Evolutionary conservation across 2,888 invertebrate species (phyloP), one percentile per base, ranked within the genome.

Genomic region (Dryococelus australis): DNA sequence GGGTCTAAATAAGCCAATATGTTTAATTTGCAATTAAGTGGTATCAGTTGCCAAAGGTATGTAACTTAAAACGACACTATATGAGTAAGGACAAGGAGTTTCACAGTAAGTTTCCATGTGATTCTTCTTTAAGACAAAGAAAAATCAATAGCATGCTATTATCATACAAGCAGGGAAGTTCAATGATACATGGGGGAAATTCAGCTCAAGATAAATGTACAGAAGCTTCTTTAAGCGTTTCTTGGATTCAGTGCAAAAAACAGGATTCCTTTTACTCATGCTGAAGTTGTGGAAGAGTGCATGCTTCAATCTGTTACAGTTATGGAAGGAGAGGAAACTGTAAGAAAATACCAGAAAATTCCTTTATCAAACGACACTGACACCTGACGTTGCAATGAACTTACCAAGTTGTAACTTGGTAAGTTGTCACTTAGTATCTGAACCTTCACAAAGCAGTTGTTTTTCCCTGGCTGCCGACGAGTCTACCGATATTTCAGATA

Each of bases 401-500:
- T 83, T 83, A 27, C 79, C 79, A 83, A 83, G n/a, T 26, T 20
- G 13, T n/a, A n/a, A n/a, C n/a, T n/a, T n/a, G 26, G n/a, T 28
- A 35, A 28, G 83, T 27, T 27, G 83, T 27, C 83, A 43, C 0
- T 83, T 27, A 24, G 83, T 83, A 83, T 27, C 27, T 83, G 83
- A 83, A 83, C 83, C 26, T 83, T 35, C 10, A 83, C 83, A 83
- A 83, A 83, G 83, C 43, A 83, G 16, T 83, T 83, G 27, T 28
- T 28, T 83, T 83, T 79, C 24, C 27, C 24, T 83, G 83, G 83
- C 27, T 20, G 12, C 83, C 26, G 27, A 83, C 16, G 12, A 83
- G 83, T 83, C 27, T 27, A 83, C 83, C 28, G 0, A 28, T 83
- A 83, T 83, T 83, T 83, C 83, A 28, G 10, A 28, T 28, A 83